Base-by-base conservation (phyloP, 2,888 invertebrate species). In the Zhengitettix transpicula region DNA sequence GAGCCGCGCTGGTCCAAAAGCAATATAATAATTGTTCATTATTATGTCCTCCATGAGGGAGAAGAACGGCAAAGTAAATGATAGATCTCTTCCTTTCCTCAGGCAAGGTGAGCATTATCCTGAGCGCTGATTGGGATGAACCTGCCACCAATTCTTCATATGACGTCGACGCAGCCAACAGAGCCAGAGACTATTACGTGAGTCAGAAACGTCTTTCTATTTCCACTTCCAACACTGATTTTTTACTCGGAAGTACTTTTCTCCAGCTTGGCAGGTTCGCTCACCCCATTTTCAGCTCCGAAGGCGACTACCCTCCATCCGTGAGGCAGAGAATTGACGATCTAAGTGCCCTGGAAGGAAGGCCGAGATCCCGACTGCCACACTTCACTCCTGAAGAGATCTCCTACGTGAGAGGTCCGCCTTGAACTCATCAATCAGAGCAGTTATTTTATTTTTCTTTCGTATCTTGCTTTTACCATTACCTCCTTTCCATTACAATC, bases 351-450 rank as follows among this genome's bases (percentile, higher is more conserved):
- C 56, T 65, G 2, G 74, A 79, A 66, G 75, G 75, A 9, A 72
- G 71, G 55, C 57, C 65, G 0, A 63, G 64, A 51, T 78, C 79
- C 1, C 69, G 77, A 60, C 67, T 80, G 40, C 79, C 79, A 0
- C 58, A 62, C 47, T 75, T 80, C 56, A 70, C 72, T 0, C 51
- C 65, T 14, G 75, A 80, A 40, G 85, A 87, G 73, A 74, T 84
- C 10, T 69, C 72, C 10, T 73, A 75, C 58, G 78, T 88, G 16
- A 69, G 67, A 61, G 65, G 60, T 60, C 2, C 28, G 28, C 7
- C 28, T 28, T 28, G 28, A 7, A 5, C 2, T 28, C 28, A 5
- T 28, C 28, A 28, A 28, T 28, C 28, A 28, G 2, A 2, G 28
- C 28, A 28, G n/a, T 28, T 28, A 28, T 2, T 28, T 28, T 5